Percentiles rank a stretch among this genome's conserved stretches.
Evolutionary conservation across 1,140 invertebrate species (phyloP).

Genomic region (Nasonia vitripennis): DNA sequence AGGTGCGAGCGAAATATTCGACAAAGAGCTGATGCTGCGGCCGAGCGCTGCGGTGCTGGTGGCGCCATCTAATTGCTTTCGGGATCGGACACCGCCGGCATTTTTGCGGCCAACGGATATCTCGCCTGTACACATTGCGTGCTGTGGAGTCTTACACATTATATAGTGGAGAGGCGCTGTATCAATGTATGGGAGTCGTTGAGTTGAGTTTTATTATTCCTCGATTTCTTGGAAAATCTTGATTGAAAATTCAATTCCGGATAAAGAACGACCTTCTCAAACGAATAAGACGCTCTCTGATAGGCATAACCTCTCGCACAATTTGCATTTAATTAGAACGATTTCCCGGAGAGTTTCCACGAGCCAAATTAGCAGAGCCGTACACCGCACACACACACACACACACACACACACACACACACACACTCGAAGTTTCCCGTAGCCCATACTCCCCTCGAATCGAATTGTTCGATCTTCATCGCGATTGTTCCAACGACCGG

Average conservation of each 20-base stretch:
- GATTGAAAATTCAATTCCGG: no score
- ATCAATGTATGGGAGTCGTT: neutral
- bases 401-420: neutral
- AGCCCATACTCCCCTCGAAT: neutral
- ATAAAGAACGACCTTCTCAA: no score
- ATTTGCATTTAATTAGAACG: slow-evolving; percentile 29
- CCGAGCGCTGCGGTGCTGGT: neutral
- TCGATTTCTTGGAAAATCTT: no score
- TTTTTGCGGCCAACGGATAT: neutral
- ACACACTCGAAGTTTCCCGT: neutral
- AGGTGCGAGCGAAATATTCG: slow-evolving; percentile 9
- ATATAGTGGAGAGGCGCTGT: neutral
- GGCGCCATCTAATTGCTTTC: neutral
- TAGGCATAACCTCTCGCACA: neutral
- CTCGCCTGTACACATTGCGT: neutral
- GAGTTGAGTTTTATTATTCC: no score
- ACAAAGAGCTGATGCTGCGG: neutral
- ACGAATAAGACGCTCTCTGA: neutral
- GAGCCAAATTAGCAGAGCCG: neutral
- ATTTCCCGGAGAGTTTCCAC: neutral
- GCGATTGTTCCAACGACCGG: neutral
- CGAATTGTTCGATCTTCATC: slow-evolving; percentile 26
- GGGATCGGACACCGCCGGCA: neutral
- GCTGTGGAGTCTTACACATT: neutral
- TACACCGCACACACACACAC: neutral